Base-by-base conservation (phyloP, 2,888 invertebrate species). In the Tipula confusa region DNA sequence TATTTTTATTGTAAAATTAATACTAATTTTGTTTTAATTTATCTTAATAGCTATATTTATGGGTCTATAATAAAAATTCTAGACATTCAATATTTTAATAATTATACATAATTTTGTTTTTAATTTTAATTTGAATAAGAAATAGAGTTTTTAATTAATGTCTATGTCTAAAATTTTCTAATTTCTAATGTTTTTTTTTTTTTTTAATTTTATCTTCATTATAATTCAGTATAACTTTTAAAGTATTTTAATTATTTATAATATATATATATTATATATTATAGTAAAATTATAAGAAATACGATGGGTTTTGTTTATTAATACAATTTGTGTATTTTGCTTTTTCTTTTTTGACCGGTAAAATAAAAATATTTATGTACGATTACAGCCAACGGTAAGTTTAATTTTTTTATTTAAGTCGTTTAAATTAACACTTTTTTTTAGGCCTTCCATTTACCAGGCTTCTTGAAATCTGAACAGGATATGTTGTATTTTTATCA, bases 331-430 rank as follows among this genome's bases (percentile, higher is more conserved):
- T 64, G 43, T 64, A 64, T 64, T 24, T 38, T 24, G n/a, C n/a
- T n/a, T n/a, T n/a, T n/a, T n/a, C n/a, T n/a, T n/a, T n/a, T 13
- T 43, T 15, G 43, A 64, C 64, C 64, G 64, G 64, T 64, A 64
- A 64, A 64, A 64, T 64, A n/a, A n/a, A n/a, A n/a, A 64, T 64
- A 64, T 64, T 64, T 24, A 64, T 64, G 64, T 64, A 64, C 64
- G 64, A 64, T 64, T 64, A 64, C 64, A 64, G 64, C 64, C 64
- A 64, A 64, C 64, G 64, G 64, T 64, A 64, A 64, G 64, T 64
- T 64, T 64, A 64, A n/a, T n/a, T n/a, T n/a, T n/a, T n/a, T 64
- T 64, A 64, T 24, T 64, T 64, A 64, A 64, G 9, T 64, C 64
- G 9, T 24, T 64, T 64, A 13, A 64, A 64, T 64, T 24, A n/a